Conservation (phyloP, 2,113 vertebrate species). For the Xiphophorus maculatus region DNA sequence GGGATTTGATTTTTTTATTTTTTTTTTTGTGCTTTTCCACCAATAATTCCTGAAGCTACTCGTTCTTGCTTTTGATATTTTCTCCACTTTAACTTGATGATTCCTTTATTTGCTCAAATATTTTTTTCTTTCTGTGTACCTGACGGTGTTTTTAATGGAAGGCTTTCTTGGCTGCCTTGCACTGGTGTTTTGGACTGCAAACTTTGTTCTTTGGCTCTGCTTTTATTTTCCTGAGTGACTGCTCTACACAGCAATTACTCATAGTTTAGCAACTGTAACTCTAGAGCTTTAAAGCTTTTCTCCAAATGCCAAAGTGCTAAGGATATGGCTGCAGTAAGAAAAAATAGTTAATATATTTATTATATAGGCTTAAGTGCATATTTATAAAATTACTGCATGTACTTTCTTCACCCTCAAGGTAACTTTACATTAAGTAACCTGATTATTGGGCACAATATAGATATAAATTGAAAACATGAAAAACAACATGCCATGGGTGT, state of each 20-base stretch:
- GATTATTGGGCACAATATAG: background rate
- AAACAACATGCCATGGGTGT: background rate
- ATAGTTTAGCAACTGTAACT: constrained; percentile 21
- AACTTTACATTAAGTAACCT: background rate
- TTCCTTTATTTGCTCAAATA: constrained; percentile 16
- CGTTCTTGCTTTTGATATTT: constrained; percentile 1
- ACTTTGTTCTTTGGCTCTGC: constrained; percentile 36
- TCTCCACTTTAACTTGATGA: constrained; percentile 20
- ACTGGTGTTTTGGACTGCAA: constrained; percentile 1
- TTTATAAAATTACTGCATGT: background rate
- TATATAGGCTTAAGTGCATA: background rate
- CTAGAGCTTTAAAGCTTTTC: constrained; percentile 12
- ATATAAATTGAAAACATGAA: background rate
- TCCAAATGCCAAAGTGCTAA: constrained; percentile 18
- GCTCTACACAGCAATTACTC: constrained; percentile 6
- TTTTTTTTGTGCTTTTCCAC: background rate
- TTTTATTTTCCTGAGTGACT: constrained; percentile 8
- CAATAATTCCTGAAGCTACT: constrained; percentile 16
- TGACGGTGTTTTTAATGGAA: constrained; percentile 4
- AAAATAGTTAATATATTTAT: background rate
- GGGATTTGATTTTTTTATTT: constrained; percentile 45
- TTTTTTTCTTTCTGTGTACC: background rate
- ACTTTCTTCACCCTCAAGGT: background rate
- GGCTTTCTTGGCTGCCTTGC: background rate
- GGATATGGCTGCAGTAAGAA: background rate